Percentiles rank a stretch among this genome's conserved stretches.
Evolutionary conservation across 2,797 vertebrate species (phyloP).

Genomic region (Neopelma chrysocephalum): DNA sequence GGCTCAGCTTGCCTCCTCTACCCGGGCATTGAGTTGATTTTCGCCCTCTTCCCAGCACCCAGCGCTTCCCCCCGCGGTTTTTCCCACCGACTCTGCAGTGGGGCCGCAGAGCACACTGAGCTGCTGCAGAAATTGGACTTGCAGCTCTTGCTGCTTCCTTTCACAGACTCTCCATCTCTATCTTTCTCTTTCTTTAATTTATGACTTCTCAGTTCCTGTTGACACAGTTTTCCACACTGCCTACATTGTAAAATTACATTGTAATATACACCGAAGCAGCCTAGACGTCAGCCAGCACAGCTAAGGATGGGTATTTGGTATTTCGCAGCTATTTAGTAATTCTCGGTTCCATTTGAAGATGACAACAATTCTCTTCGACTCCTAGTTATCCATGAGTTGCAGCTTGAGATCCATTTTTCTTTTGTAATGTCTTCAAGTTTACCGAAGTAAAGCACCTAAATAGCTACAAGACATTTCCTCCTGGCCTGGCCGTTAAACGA

Average conservation of each 20-base stretch:
- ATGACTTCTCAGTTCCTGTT: slow-evolving; percentile 18
- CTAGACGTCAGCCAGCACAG: not conserved
- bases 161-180: not conserved
- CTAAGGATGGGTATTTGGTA: not conserved
- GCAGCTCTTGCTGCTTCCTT: not conserved
- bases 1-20: not conserved
- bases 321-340: not conserved
- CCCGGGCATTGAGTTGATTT: not conserved
- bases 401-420: slow-evolving; percentile 19
- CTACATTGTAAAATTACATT: not conserved
- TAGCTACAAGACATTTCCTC: slow-evolving; percentile 49
- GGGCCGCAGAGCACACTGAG: not conserved
- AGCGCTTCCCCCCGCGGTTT: not conserved
- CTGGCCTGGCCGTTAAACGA: slow-evolving; percentile 56
- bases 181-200: slow-evolving; percentile 37
- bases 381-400: not conserved
- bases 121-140: not conserved
- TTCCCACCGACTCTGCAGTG: not conserved
- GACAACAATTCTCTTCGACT: not conserved
- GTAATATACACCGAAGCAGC: not conserved
- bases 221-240: slow-evolving; percentile 55
- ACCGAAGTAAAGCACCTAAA: slow-evolving; percentile 39
- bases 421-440: slow-evolving; percentile 39
- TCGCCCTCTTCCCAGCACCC: not conserved
- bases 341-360: not conserved